Conservation (phyloP, 1,140 invertebrate genomes). For the Leptestheria dahalacensis region DNA sequence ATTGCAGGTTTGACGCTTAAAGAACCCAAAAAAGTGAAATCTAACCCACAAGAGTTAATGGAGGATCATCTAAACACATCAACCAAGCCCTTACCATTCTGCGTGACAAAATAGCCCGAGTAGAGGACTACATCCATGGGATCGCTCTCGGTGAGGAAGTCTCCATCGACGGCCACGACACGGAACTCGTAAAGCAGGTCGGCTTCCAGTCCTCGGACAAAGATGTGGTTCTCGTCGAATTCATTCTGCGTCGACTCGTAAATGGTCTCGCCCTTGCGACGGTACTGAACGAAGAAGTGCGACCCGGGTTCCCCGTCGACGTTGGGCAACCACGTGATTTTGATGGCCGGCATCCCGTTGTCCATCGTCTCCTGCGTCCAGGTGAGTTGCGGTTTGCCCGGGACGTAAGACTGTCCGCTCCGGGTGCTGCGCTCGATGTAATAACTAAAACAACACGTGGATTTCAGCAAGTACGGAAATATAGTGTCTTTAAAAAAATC, state of each 20-base stretch:
- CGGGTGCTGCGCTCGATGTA: constrained; percentile 65
- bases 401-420: constrained; percentile 34
- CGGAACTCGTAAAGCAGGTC: constrained; percentile 76
- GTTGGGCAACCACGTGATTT: constrained; percentile 64
- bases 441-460: constrained; percentile 33
- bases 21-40: no score
- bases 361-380: constrained; percentile 49
- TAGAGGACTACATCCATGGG: constrained; percentile 62
- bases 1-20: no score
- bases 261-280: constrained; percentile 50
- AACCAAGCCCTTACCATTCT: not conserved
- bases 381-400: constrained; percentile 59
- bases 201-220: constrained; percentile 59
- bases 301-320: constrained; percentile 48
- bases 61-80: not conserved
- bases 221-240: constrained; percentile 52
- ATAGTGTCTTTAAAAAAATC: no score
- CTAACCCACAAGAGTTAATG: no score
- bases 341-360: constrained; percentile 55
- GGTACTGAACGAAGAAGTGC: constrained; percentile 80
- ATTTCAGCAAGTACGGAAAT: no score
- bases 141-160: constrained; percentile 52
- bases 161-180: constrained; percentile 81
- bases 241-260: constrained; percentile 44
- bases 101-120: not conserved